Evolutionary conservation across 2,113 vertebrate species (phyloP).

Genomic region (Equus przewalskii): DNA sequence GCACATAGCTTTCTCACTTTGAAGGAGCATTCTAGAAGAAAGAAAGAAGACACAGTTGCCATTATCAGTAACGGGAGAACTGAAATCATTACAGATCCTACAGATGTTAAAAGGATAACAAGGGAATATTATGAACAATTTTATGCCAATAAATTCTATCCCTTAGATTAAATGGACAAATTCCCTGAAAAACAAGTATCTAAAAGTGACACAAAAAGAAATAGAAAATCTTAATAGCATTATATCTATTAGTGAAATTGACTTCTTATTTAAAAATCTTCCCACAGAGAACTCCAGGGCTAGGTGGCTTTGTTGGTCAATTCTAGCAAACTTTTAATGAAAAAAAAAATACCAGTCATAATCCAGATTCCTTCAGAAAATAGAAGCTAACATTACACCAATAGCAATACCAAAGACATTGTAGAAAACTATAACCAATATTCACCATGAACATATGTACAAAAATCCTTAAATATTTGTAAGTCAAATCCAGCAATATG

Average conservation of each 20-base stretch:
- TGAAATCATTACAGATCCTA: neutral
- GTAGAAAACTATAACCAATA: neutral
- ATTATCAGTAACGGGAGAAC: neutral
- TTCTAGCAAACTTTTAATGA: neutral
- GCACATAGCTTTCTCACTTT: neutral
- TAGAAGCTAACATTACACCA: neutral
- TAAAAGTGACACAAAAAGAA: neutral
- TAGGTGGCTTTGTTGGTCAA: neutral
- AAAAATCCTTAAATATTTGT: neutral
- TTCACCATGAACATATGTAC: neutral
- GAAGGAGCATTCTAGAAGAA: neutral
- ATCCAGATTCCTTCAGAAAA: conserved; percentile 28
- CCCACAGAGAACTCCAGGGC: neutral
- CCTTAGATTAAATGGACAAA: neutral
- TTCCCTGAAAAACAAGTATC: neutral
- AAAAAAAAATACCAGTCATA: neutral
- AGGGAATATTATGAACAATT: neutral
- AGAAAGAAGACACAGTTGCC: neutral
- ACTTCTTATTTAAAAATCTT: conserved; percentile 31
- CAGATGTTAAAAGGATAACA: neutral
- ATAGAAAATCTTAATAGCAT: neutral
- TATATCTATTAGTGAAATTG: neutral
- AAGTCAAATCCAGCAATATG: neutral
- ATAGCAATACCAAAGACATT: neutral
- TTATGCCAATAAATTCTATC: neutral